Base-by-base conservation (phyloP, 2,113 vertebrate genomes). In the Cacatua alba region DNA sequence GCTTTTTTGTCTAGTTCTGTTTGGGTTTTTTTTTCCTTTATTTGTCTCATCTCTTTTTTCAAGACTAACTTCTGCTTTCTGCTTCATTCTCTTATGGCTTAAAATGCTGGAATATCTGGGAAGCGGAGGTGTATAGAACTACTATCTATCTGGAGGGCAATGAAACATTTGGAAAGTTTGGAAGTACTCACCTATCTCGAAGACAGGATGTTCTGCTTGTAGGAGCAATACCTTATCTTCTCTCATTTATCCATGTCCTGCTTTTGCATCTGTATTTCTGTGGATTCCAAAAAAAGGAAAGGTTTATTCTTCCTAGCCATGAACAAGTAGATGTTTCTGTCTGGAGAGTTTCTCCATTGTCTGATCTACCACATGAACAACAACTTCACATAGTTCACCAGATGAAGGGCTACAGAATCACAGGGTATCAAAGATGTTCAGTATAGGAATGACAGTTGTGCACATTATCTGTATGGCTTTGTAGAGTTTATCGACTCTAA, bases 231-330 rank as follows among this genome's bases (percentile, higher is more conserved):
- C 59, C 81, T 92, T 94, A 39, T 94, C 81, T 95, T 92, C 92
- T 88, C 29, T 72, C 82, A 75, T 75, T 95, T 88, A 78, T 72
- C 80, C 44, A 10, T 2, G 4, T 91, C 88, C 53, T 65, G 65
- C 86, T 92, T 89, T 89, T 92, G 63, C 70, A 63, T 94, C 81
- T 87, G 44, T 77, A 76, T 93, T 93, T 93, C 95, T 94, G 89
- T 7, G 33, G 74, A 90, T 94, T 78, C 67, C 59, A 87, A 92
- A 95, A 96, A 86, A 92, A 59, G 17, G 53, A 90, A 85, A 87
- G 31, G 39, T 92, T 96, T 94, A 94, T 69, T 95, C 20, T 76
- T 87, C 29, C 37, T 82, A 64, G 67, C 28, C 13, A 79, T 77
- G 89, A 92, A 76, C 11, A 85, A 85, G 53, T 10, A 79, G 57